These are phyloP conservation scores for Leptocoma aspasia DNA, from an alignment of 2,113 vertebrate genomes.

Conservation along the genomic window DNA sequence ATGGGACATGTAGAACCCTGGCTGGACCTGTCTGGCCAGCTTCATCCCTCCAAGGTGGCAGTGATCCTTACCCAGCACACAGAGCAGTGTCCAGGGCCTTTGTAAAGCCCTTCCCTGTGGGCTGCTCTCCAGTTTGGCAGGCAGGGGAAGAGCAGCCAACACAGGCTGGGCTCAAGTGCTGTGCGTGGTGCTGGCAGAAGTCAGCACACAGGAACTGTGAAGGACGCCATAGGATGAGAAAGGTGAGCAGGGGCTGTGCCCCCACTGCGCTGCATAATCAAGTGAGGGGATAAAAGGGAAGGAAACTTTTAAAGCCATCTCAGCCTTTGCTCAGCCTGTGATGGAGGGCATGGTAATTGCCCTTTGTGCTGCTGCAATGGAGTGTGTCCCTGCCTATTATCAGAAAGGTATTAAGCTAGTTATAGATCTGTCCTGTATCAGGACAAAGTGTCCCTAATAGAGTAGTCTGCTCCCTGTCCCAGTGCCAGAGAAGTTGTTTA, in stretches of 20 bases:
- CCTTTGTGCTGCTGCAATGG: rapidly evolving
- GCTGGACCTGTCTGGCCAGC: background rate
- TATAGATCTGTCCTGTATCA: background rate
- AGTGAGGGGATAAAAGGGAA: background rate
- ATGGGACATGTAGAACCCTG: too few relatives aligned
- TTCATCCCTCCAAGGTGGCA: background rate
- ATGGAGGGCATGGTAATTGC: background rate
- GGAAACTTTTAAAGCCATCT: background rate
- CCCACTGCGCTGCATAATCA: background rate
- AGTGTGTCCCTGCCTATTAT: background rate
- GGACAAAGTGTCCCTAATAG: background rate
- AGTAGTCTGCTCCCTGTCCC: background rate
- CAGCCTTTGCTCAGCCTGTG: background rate
- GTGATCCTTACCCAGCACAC: background rate
- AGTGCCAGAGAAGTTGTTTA: background rate
- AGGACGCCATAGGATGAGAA: background rate
- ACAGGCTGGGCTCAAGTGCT: background rate
- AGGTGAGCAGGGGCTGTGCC: background rate
- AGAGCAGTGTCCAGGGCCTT: rapidly evolving
- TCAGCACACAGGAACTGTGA: background rate
- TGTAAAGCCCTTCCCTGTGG: background rate
- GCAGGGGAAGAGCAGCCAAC: background rate
- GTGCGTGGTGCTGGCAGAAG: rapidly evolving
- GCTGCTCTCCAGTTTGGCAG: background rate
- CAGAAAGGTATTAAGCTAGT: background rate